Evolutionary conservation across 1,140 invertebrate species (phyloP), one percentile per base, ranked within the genome.

Genomic region (Idris sp.): DNA sequence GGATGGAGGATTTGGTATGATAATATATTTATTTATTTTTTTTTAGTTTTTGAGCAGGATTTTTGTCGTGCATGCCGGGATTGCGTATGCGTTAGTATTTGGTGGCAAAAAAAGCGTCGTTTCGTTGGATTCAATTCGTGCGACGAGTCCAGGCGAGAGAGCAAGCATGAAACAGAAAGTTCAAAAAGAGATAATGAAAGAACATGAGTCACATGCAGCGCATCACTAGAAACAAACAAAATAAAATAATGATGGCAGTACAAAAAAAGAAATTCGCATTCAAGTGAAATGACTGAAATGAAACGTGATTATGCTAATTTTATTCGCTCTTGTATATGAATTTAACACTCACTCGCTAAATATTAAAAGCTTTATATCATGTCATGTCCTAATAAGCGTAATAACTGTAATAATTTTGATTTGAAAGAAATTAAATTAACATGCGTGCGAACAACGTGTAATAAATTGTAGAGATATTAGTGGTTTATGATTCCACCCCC

Each of bases 131-230:
- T 79, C 79, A 82, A 80, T 22, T 83, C 84, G 85, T 87, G 84
- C 84, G 83, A 68, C 81, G 80, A 81, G 77, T 85, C 84, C 84
- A 83, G 85, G 81, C 77, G 80, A 80, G n/a, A n/a, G 75, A 82
- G 83, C 83, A 87, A 86, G 84, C 85, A 87, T 87, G 86, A 86
- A 87, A 87, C 85, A 87, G 85, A 87, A 87, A 87, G 77, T 86
- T 84, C 40, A 81, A 82, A 86, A 73, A 86, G 77, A 85, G 68
- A 87, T 77, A 84, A 85, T 86, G 83, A 88, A 86, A 82, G 74
- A 81, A 83, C 80, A 74, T 83, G 79, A 81, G 64, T 76, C 69
- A 79, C 80, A 80, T 84, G 83, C 83, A 83, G 40, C 67, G 58
- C 10, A 68, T 74, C 73, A 53, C n/a, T n/a, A n/a, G n/a, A n/a